Conservation (phyloP, 2,888 invertebrate species). For the Ophion slaviceki region DNA sequence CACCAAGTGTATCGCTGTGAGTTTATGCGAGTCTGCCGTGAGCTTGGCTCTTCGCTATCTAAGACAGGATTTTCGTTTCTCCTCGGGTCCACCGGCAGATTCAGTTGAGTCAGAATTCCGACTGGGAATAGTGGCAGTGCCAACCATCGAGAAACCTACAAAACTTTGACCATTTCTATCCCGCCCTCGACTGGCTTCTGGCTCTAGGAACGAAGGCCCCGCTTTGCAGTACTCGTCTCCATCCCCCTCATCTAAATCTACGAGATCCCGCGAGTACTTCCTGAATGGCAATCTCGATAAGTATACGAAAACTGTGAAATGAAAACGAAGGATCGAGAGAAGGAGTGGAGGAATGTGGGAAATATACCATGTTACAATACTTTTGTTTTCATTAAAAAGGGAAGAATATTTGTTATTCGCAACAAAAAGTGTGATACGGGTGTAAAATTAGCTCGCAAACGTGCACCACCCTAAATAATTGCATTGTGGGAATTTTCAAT, state of each 20-base stretch:
- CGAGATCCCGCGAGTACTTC: conserved; percentile 65
- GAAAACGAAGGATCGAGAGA: neutral
- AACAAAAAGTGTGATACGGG: no score
- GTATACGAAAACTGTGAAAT: conserved; percentile 1
- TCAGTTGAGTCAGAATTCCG: conserved; percentile 56
- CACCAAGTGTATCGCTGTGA: conserved; percentile 77
- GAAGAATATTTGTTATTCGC: no score
- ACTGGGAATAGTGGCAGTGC: conserved; percentile 8
- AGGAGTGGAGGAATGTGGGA: neutral
- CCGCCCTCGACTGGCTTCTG: conserved; percentile 72
- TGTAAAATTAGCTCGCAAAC: no score
- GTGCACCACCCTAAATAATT: no score
- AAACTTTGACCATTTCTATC: conserved; percentile 81
- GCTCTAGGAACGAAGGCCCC: conserved; percentile 62
- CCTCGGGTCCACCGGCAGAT: conserved; percentile 51
- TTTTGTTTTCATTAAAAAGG: neutral
- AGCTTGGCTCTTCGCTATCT: conserved; percentile 49
- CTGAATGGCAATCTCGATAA: conserved; percentile 70
- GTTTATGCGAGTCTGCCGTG: conserved; percentile 70
- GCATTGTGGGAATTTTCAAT: no score
- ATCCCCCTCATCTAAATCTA: conserved; percentile 67
- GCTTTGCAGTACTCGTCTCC: conserved; percentile 22
- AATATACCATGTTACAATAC: neutral
- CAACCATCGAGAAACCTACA: conserved; percentile 68
- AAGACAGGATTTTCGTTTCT: conserved; percentile 21